phyloP scores from a whole-genome alignment of 2,888 invertebrate genomes.

The Cheilosia soror region DNA sequence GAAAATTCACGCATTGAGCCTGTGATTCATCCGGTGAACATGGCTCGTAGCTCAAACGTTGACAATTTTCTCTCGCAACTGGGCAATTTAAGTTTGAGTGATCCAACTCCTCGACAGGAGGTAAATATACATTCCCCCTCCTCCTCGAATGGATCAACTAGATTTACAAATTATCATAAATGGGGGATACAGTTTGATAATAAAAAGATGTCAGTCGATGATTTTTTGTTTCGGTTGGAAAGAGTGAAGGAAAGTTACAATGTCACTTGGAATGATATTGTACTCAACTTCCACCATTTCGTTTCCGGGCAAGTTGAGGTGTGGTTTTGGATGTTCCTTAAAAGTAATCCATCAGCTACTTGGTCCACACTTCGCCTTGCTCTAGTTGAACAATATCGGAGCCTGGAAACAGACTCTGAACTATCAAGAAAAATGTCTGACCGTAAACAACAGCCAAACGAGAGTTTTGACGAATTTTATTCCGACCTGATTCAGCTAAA shows the following conservation, averaged over 20 bases:
- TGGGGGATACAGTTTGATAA: slow-evolving; percentile 13
- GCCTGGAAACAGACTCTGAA: slow-evolving; percentile 16
- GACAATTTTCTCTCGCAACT: not conserved
- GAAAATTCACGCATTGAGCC: not conserved
- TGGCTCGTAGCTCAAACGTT: not conserved
- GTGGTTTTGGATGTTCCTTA: not conserved
- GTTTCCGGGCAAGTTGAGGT: not conserved
- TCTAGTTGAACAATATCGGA: slow-evolving; percentile 6
- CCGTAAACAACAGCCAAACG: not conserved
- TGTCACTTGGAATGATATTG: not conserved
- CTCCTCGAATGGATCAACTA: too few species aligned
- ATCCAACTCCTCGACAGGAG: not conserved
- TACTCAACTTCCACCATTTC: too few species aligned
- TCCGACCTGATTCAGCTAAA: not conserved
- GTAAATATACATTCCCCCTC: not conserved
- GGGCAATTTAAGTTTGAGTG: not conserved
- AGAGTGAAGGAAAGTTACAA: not conserved
- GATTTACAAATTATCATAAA: slow-evolving; percentile 5
- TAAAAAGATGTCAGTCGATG: slow-evolving; percentile 3
- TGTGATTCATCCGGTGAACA: not conserved
- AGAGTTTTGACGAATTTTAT: not conserved
- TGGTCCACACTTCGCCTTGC: not conserved
- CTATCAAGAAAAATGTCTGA: not conserved
- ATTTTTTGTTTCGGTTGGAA: slow-evolving; percentile 12
- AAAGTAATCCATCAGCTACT: not conserved